phyloP scores from a whole-genome alignment of 2,888 invertebrate genomes.

The Nomada hirtipes region DNA sequence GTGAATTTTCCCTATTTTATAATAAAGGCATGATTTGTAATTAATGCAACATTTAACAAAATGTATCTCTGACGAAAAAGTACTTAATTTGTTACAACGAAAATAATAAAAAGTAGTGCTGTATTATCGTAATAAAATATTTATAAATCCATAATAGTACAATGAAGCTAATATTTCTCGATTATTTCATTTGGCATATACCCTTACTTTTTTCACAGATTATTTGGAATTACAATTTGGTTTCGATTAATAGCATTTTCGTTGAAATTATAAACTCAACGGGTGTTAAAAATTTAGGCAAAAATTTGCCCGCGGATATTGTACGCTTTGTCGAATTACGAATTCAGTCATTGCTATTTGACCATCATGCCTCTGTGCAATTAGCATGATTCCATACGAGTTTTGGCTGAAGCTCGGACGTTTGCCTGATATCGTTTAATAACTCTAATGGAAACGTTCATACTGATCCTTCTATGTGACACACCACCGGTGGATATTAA shows the following conservation, averaged over 20 bases:
- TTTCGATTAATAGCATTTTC: too few species aligned
- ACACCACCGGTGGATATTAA: constrained; percentile 9
- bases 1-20: constrained; percentile 2
- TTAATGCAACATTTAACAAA: background rate
- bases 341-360: background rate
- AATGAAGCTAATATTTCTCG: too few species aligned
- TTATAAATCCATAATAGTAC: too few species aligned
- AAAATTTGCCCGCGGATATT: too few species aligned
- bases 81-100: background rate
- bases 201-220: too few species aligned
- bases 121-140: too few species aligned
- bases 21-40: background rate
- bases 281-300: too few species aligned
- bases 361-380: background rate
- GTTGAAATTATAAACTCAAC: too few species aligned
- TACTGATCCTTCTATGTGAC: background rate
- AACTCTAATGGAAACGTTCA: constrained; percentile 29
- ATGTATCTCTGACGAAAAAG: background rate
- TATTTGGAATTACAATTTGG: too few species aligned
- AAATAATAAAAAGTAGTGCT: background rate
- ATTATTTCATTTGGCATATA: too few species aligned
- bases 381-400: constrained; percentile 12
- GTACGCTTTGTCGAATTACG: background rate
- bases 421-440: constrained; percentile 29
- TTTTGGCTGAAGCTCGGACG: background rate